Base-by-base conservation (phyloP, 2,797 vertebrate species). In the Ptychobarbus kaznakovi region DNA sequence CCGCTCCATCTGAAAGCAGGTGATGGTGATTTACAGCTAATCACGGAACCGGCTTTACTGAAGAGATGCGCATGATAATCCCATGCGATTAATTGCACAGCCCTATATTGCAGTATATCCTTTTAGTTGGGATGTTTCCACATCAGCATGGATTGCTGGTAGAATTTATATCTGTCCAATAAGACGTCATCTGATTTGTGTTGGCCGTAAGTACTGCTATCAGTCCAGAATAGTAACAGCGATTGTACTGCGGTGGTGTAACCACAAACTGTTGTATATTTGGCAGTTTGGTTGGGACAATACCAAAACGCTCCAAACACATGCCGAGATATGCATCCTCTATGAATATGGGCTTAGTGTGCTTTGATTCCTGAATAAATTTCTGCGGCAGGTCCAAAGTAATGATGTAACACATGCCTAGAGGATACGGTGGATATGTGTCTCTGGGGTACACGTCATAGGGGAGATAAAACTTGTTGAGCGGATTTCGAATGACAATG, bases 311-410 rank as follows among this genome's bases (percentile, higher is more conserved):
- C 16, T 90, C 90, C 79, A 96, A 91, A 86, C 95, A 96, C 73
- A 94, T 28, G 0, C 96, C 97, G 38, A 96, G 88, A 63, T 95
- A 97, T 0, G 90, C 92, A 0, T 97, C 96, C 82, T 97, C 96
- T 38, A 97, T 96, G 86, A 92, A 93, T 65, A 96, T 94, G 4
- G 92, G 88, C 0, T 87, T 92, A 49, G 96, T 68, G 0, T 13
- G 58, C 18, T 93, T 94, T 0, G 94, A 95, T 1, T 53, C 46
- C 0, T 49, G 20, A 15, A 96, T 93, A 0, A 92, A 88, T 53
- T 90, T 92, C 0, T 0, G 0, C 0, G 95, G 94, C 9, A 96
- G 88, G 46, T 96, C 94, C 0, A 69, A 93, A 1, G 97, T 97
- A 56, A 97, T 90, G 0, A 96, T 66, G 28, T 97, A 96, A 1